These are phyloP conservation scores for Bombylius major DNA, from an alignment of 2,888 invertebrate species.

Conservation along the genomic window DNA sequence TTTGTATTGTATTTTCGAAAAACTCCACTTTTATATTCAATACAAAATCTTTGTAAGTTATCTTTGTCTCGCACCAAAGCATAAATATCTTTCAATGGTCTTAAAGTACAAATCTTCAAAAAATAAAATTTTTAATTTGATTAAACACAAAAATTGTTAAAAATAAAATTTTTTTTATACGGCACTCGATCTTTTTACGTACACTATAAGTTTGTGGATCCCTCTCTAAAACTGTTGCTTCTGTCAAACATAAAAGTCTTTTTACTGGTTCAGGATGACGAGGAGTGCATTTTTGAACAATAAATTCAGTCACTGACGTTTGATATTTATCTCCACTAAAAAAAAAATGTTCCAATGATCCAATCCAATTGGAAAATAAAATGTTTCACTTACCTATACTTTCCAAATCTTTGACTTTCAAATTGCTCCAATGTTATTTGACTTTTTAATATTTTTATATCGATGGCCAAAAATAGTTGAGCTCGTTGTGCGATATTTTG, in stretches of 20 bases:
- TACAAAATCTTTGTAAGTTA: conserved; percentile 84
- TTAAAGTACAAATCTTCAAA: conserved; percentile 57
- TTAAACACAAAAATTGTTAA: too few relatives aligned
- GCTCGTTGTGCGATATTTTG: conserved; percentile 77
- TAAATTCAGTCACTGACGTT: conserved; percentile 93
- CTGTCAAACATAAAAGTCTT: conserved; percentile 85
- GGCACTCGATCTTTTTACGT: too few relatives aligned
- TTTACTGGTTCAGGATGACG: conserved; percentile 75
- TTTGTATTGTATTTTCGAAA: conserved; percentile 80
- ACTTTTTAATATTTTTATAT: conserved; percentile 70
- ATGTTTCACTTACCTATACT: conserved; percentile 55
- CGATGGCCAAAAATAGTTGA: conserved; percentile 63
- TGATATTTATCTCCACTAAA: conserved; percentile 86
- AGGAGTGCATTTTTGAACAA: conserved; percentile 80
- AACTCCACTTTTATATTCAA: conserved; percentile 90
- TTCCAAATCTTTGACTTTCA: conserved; percentile 77
- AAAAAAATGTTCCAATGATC: conserved; percentile 12
- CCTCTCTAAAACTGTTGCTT: conserved; percentile 88
- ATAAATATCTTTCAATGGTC: conserved; percentile 73
- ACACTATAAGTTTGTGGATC: conserved; percentile 92
- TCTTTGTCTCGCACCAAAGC: conserved; percentile 79
- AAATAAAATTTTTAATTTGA: too few relatives aligned
- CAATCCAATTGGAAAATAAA: background rate
- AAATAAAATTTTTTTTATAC: too few relatives aligned
- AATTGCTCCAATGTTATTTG: conserved; percentile 79